Evolutionary conservation across 1,140 invertebrate species (phyloP).

Genomic region (Pogonomyrmex californicus): DNA sequence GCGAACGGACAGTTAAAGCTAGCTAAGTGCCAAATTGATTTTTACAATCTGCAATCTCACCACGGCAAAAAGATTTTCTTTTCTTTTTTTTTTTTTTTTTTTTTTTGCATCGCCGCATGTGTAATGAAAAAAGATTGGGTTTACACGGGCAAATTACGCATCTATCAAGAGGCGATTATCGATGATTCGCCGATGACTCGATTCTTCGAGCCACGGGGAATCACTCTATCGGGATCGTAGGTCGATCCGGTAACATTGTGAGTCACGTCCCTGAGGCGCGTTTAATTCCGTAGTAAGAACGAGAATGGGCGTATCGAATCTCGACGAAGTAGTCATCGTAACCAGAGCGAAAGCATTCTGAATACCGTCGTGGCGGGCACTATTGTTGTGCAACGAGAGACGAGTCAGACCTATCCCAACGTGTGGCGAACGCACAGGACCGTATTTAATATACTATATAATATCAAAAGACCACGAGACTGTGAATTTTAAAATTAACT

Average conservation of each 20-base stretch:
- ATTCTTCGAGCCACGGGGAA: conserved; percentile 15
- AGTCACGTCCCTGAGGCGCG: conserved; percentile 31
- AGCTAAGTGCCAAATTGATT: neutral
- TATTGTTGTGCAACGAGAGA: conserved; percentile 63
- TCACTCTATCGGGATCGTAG: conserved; percentile 38
- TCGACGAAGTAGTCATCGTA: conserved; percentile 58
- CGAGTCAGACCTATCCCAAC: conserved; percentile 75
- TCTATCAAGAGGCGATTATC: conserved; percentile 62
- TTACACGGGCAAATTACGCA: conserved; percentile 25
- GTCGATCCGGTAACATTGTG: conserved; percentile 46
- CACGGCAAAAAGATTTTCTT: neutral
- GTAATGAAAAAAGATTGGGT: neutral
- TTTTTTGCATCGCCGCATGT: neutral
- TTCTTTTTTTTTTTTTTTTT: neutral
- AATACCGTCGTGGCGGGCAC: conserved; percentile 61
- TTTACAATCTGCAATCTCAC: neutral
- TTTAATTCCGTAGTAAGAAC: conserved; percentile 59
- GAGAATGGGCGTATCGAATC: conserved; percentile 73
- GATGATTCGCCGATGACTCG: conserved; percentile 70
- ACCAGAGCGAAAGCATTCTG: conserved; percentile 64
- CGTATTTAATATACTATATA: conserved; percentile 1
- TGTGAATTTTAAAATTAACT: neutral
- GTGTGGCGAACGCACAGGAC: conserved; percentile 16
- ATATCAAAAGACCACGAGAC: neutral
- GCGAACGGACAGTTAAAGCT: neutral